These are phyloP conservation scores for Morpho helenor DNA, from an alignment of 2,888 invertebrate genomes.

Conservation along the genomic window DNA sequence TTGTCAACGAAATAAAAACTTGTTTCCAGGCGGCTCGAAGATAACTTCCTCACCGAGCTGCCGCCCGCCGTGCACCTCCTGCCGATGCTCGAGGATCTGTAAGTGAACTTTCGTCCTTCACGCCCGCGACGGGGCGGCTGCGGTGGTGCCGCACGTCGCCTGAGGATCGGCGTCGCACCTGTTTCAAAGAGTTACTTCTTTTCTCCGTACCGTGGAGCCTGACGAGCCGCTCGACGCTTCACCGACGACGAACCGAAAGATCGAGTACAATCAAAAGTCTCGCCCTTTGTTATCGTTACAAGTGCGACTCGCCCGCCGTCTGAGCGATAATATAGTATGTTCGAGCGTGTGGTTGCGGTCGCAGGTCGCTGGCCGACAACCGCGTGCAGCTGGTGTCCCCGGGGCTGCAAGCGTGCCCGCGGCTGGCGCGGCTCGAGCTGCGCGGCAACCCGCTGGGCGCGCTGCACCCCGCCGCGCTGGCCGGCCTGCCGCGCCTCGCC, in stretches of 20 bases:
- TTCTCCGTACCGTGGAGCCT: too few species aligned
- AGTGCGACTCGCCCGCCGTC: too few species aligned
- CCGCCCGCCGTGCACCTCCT: slow-evolving; percentile 87
- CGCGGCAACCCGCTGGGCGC: slow-evolving; percentile 89
- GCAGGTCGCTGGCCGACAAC: slow-evolving; percentile 91
- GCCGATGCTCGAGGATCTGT: slow-evolving; percentile 90
- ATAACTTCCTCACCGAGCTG: slow-evolving; percentile 80
- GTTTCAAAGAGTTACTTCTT: too few species aligned
- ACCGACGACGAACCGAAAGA: too few species aligned
- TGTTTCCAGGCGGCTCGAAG: slow-evolving; percentile 58
- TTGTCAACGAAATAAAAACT: not conserved
- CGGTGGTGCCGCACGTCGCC: too few species aligned
- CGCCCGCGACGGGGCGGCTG: too few species aligned
- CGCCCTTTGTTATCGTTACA: too few species aligned
- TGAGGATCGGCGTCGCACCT: too few species aligned
- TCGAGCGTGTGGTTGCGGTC: too few species aligned
- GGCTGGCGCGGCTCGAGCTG: slow-evolving; percentile 87
- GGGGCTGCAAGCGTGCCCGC: slow-evolving; percentile 82
- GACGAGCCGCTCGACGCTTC: too few species aligned
- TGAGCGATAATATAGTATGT: too few species aligned
- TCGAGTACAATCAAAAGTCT: too few species aligned
- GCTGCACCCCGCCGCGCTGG: slow-evolving; percentile 85
- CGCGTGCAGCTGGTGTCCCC: slow-evolving; percentile 87
- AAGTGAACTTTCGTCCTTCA: slow-evolving; percentile 58
- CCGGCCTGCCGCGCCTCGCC: slow-evolving; percentile 83